Evolutionary conservation across 2,888 invertebrate genomes (phyloP).

Genomic region (Tethea ocularis): DNA sequence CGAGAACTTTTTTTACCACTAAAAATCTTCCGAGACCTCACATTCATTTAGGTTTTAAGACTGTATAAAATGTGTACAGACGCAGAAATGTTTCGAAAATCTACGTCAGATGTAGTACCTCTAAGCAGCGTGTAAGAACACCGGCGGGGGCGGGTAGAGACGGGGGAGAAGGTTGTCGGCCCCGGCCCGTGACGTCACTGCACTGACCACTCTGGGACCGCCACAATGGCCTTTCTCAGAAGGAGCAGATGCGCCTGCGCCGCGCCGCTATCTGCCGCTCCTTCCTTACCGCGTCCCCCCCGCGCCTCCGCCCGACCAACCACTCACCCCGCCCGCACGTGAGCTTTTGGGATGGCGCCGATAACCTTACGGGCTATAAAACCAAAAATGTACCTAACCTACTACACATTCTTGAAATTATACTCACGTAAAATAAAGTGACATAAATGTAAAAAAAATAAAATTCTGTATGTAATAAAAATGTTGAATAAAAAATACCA

Average conservation of each 20-base stretch:
- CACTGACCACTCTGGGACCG: conserved; percentile 78
- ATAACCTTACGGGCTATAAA: conserved; percentile 38
- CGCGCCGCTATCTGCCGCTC: conserved; percentile 68
- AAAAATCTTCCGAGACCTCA: neutral
- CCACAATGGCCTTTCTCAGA: conserved; percentile 81
- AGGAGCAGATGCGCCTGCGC: conserved; percentile 79
- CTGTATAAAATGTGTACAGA: conserved; percentile 10
- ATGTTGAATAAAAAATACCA: conserved; percentile 48
- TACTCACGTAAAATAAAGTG: conserved; percentile 28
- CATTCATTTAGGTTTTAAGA: neutral
- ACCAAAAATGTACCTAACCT: conserved; percentile 19
- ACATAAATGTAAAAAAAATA: conserved; percentile 46
- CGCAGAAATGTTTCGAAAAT: conserved; percentile 42
- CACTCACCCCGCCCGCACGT: conserved; percentile 49
- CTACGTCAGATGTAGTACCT: conserved; percentile 45
- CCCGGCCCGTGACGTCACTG: conserved; percentile 80
- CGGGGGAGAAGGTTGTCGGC: conserved; percentile 78
- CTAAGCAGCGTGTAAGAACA: conserved; percentile 39
- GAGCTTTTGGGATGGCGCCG: conserved; percentile 43
- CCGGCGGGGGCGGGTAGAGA: conserved; percentile 38
- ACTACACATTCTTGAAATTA: conserved; percentile 25
- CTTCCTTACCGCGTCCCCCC: conserved; percentile 1
- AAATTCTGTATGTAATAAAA: conserved; percentile 43
- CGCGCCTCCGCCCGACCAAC: conserved; percentile 40
- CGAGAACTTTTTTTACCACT: neutral